phyloP scores from a whole-genome alignment of 2,888 invertebrate species.

The Cerastis rubricosa region DNA sequence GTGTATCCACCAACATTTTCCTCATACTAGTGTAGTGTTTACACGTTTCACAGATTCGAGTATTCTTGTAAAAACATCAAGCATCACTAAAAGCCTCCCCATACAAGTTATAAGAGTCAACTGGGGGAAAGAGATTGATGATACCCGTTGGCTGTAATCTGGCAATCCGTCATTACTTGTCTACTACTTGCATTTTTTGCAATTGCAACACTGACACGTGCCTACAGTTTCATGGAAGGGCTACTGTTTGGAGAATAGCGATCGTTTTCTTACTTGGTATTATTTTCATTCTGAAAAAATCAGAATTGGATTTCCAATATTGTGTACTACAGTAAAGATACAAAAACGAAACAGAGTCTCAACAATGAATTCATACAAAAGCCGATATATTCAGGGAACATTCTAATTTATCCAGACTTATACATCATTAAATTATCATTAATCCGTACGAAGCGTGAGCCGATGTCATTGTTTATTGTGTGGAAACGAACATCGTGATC shows the following conservation, averaged over 20 bases:
- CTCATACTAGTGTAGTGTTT: constrained; percentile 39
- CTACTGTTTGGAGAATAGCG: background rate
- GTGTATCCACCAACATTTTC: constrained; percentile 13
- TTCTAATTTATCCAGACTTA: constrained; percentile 58
- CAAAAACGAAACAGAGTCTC: background rate
- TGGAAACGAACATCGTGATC: constrained; percentile 74
- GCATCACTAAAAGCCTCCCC: constrained; percentile 60
- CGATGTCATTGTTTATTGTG: constrained; percentile 73
- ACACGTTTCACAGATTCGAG: constrained; percentile 42
- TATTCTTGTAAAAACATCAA: constrained; percentile 52
- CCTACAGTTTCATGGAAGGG: background rate
- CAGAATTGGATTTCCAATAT: background rate
- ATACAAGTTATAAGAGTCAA: constrained; percentile 57
- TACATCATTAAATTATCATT: constrained; percentile 81
- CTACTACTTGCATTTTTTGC: constrained; percentile 55
- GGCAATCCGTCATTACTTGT: constrained; percentile 64
- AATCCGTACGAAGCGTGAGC: constrained; percentile 73
- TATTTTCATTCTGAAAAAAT: background rate
- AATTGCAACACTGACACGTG: constrained; percentile 58
- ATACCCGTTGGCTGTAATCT: constrained; percentile 59
- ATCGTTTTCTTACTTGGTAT: background rate
- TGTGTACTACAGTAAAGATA: background rate
- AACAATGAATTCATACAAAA: constrained; percentile 21
- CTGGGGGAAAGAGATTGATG: constrained; percentile 62
- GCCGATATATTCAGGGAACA: constrained; percentile 10